These are phyloP conservation scores for Cisticola juncidis DNA, from an alignment of 2,113 vertebrate genomes.

Conservation along the genomic window DNA sequence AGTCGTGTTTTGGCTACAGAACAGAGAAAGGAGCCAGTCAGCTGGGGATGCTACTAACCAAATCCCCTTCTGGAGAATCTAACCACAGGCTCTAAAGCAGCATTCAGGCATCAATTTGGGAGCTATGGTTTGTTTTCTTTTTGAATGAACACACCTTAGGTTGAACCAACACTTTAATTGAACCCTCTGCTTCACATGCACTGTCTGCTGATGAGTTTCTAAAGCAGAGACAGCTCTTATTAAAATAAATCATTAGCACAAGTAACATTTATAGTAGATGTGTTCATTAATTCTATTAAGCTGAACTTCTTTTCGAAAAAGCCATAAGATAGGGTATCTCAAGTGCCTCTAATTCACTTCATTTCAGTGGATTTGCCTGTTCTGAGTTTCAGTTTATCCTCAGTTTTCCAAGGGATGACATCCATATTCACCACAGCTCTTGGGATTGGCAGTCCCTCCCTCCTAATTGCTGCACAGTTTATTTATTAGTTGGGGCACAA, in stretches of 20 bases:
- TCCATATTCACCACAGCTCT: neutral
- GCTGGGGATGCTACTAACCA: neutral
- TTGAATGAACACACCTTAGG: neutral
- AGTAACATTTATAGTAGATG: neutral
- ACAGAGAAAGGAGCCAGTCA: neutral
- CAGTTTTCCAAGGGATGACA: neutral
- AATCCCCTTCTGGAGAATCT: neutral
- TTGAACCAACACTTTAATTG: neutral
- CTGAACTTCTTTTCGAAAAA: neutral
- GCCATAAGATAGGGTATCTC: accelerated
- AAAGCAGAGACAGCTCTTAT: neutral
- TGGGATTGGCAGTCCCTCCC: neutral
- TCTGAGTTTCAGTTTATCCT: neutral
- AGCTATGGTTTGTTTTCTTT: neutral
- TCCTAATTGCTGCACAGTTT: neutral
- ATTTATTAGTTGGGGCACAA: neutral
- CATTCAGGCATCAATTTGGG: neutral
- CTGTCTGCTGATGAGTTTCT: neutral
- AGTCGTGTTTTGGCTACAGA: neutral
- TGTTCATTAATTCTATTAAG: neutral
- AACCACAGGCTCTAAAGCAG: neutral
- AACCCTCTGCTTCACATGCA: neutral
- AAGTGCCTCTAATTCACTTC: neutral
- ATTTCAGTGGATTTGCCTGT: neutral
- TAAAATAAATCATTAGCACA: neutral